Evolutionary conservation across 2,888 invertebrate genomes (phyloP).

Genomic region (Cistogaster globosa): DNA sequence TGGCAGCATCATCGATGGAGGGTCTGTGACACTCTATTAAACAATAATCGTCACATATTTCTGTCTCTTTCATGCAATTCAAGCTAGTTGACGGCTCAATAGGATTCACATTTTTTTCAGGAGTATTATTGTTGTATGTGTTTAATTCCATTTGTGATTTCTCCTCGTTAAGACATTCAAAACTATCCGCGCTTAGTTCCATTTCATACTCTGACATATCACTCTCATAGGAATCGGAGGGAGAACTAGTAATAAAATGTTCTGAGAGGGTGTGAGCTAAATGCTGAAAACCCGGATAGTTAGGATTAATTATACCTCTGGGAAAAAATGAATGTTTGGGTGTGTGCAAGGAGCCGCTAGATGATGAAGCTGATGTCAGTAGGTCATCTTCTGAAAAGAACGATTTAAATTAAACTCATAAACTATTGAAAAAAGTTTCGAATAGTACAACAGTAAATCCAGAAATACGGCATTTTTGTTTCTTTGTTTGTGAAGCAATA

Average conservation of each 20-base stretch:
- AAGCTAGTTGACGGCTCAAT: constrained; percentile 40
- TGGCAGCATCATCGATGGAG: constrained; percentile 64
- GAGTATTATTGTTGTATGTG: constrained; percentile 63
- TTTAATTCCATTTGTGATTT: constrained; percentile 76
- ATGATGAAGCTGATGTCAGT: constrained; percentile 71
- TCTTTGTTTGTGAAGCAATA: too few relatives aligned
- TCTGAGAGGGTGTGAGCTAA: constrained; percentile 88
- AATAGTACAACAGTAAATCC: too few relatives aligned
- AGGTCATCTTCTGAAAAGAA: constrained; percentile 69
- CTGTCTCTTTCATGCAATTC: constrained; percentile 30
- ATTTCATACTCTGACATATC: constrained; percentile 81
- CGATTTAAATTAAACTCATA: background rate
- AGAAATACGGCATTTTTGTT: too few relatives aligned
- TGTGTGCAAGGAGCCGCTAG: constrained; percentile 67
- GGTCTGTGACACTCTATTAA: constrained; percentile 50
- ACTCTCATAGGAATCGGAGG: constrained; percentile 81
- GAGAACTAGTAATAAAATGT: constrained; percentile 81
- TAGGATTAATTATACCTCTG: constrained; percentile 91
- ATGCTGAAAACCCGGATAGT: constrained; percentile 93
- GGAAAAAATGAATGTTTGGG: constrained; percentile 82
- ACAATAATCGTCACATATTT: constrained; percentile 43
- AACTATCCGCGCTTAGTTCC: constrained; percentile 78
- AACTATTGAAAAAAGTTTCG: too few relatives aligned
- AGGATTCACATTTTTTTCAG: constrained; percentile 48
- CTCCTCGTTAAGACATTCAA: constrained; percentile 80